Evolutionary conservation across 2,888 invertebrate species (phyloP), one percentile per base, ranked within the genome.

Genomic region (Agriopis marginaria): DNA sequence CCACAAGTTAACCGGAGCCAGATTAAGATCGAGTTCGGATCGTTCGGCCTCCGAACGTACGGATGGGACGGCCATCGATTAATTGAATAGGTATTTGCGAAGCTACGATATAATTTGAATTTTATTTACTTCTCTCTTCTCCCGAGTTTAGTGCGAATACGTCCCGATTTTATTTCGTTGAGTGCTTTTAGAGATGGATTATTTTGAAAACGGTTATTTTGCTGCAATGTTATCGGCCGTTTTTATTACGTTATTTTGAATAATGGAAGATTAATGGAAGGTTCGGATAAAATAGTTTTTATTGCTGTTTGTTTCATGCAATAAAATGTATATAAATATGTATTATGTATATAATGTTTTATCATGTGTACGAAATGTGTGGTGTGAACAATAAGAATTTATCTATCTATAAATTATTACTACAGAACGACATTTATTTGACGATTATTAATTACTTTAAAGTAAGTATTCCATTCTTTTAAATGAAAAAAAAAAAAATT

Each of bases 1-100:
- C 76, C 74, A 75, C 78, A 80, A 86, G 80, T 84, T 79, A 83
- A 84, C 76, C 81, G 80, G 77, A 77, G 75, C 73, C 74, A 75
- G 77, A 80, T 83, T 82, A 82, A 81, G 72, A 73, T 76, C 71
- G 67, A 72, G 59, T 62, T 53, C 70, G 67, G 70, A 71, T 69
- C 70, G 70, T 50, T 65, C 59, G 55, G 59, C 53, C 54, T 11
- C 32, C 71, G 60, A 54, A 64, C 70, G 63, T 58, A 59, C 64
- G 63, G 68, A 68, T 58, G 69, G 67, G 64, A 72, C 69, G 73
- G 69, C 44, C 60, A 61, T 66, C 68, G 70, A 73, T 76, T 75
- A 76, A 73, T 72, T 71, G 64, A 73, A 75, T 72, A 68, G 67
- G 54, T 42, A 67, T 67, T 67, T 68, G 72, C 59, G 65, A 63